Base-by-base conservation (phyloP, 1,140 invertebrate species). In the Cydia strobilella region DNA sequence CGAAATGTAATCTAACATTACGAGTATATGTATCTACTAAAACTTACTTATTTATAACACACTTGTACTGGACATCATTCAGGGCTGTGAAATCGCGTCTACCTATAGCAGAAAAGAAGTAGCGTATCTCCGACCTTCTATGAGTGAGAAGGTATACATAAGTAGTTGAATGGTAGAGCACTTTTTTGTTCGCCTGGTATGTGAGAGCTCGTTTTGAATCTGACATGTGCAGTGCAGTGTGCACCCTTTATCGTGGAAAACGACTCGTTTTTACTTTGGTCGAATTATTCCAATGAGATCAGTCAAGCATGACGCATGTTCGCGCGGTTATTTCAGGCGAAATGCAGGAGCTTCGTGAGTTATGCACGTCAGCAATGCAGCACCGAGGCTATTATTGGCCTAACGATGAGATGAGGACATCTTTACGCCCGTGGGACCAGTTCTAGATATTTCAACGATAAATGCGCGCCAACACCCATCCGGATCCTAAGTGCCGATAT, bases 341-440 rank as follows among this genome's bases (percentile, higher is more conserved):
- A 35, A 69, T 69, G 65, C 65, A 69, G 23, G 54, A 31, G 65
- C 65, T 69, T 69, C 65, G 31, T 69, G 65, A 69, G 65, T 69
- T 20, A 69, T 69, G 65, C 27, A 35, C 63, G 27, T 35, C 27
- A 31, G 63, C 27, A 35, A 31, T 65, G 63, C 63, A 65, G 25
- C 63, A 15, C 20, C 18, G 20, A 62, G 23, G 25, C 27, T 65
- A 65, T 65, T 65, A 65, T 65, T 65, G 48, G 48, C 48, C 48
- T 18, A 35, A 15, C 63, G 25, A 65, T 65, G 63, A n/a, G 15
- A 63, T 65, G 63, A 35, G 25, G 63, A 65, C 63, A n/a, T 31
- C 12, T 27, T 65, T 59, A n/a, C 48, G 54, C 20, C 54, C 20
- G 54, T 59, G 54, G 54, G 23, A 59, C 20, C 54, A 59, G 54